These are phyloP conservation scores for Dendrocincla tyrannina DNA, from an alignment of 2,797 vertebrate species.

Conservation along the genomic window DNA sequence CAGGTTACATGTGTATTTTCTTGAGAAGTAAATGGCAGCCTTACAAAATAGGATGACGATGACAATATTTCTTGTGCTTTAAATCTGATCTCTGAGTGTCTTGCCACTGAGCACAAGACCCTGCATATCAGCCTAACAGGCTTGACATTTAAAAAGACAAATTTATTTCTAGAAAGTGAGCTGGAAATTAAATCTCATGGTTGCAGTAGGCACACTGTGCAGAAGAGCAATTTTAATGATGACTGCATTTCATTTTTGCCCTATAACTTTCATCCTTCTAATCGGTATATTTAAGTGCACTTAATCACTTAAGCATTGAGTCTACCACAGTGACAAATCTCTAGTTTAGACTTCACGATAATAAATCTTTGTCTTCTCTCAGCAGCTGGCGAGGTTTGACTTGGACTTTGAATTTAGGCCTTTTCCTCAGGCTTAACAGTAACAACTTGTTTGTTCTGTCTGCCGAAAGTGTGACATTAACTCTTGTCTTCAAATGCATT, in stretches of 20 bases:
- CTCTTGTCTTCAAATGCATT: constrained; percentile 15
- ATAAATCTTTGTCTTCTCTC: constrained; percentile 56
- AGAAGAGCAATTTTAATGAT: not conserved
- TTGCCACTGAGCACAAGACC: not conserved
- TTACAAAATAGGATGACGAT: not conserved
- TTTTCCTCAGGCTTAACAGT: constrained; percentile 35
- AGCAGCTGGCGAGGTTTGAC: constrained; percentile 10
- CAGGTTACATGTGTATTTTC: not conserved
- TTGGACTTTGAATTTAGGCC: constrained; percentile 50
- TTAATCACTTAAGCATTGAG: constrained; percentile 32
- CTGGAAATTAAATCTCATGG: constrained; percentile 18
- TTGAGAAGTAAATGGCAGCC: not conserved
- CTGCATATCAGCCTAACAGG: not conserved
- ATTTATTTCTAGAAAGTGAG: constrained; percentile 57
- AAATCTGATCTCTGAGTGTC: not conserved
- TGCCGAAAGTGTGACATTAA: constrained; percentile 23
- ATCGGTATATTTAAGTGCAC: constrained; percentile 38
- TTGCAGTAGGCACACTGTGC: not conserved
- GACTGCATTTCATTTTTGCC: constrained; percentile 30
- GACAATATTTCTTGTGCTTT: not conserved
- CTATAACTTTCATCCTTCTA: not conserved
- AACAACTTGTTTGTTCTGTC: constrained; percentile 52
- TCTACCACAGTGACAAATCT: not conserved
- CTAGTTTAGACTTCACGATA: constrained; percentile 33
- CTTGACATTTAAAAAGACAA: constrained; percentile 40